Evolutionary conservation across 2,113 vertebrate genomes (phyloP), one percentile per base, ranked within the genome.

Genomic region (Scatophagus argus): DNA sequence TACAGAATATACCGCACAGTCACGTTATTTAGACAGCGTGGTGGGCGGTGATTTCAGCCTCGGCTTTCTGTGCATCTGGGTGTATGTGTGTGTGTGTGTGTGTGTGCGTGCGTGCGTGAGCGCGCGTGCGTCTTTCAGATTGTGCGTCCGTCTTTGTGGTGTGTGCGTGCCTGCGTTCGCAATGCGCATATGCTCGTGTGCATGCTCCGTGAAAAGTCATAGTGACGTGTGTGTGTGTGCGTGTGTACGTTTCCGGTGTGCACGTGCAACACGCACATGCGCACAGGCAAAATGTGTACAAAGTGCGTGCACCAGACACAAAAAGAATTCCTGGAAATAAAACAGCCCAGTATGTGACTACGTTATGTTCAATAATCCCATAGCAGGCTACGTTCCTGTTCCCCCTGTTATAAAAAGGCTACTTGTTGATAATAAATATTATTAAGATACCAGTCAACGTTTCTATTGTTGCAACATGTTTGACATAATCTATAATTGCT

Each of bases 21-120:
- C 63, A 68, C 39, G 59, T 72, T 78, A 84, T 78, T 67, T 77
- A n/a, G 67, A 77, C 65, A 74, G 62, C 79, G 21, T 39, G 74
- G 69, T 71, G 71, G 74, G 74, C 44, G 82, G 75, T 68, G 61
- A 34, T 44, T 61, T 63, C 69, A 51, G 46, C 36, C 39, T 38
- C 38, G 32, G 25, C 70, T 76, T 32, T 52, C 27, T 63, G 44
- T 52, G 5, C 32, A 27, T 32, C 14, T 17, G 55, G 6, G n/a
- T 31, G 46, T 34, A 23, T 13, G 27, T 29, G 46, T 12, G 19
- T 51, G 58, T 4, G 10, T n/a, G 16, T 31, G 44, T 34, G 47
- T 29, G 69, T 21, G 82, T 60, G 70, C 60, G 73, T 34, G 43
- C 29, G 65, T 36, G 29, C 21, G 41, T 29, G 60, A 7, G 46